Evolutionary conservation across 2,888 invertebrate species (phyloP), one percentile per base, ranked within the genome.

Genomic region (Ochlodes sylvanus): DNA sequence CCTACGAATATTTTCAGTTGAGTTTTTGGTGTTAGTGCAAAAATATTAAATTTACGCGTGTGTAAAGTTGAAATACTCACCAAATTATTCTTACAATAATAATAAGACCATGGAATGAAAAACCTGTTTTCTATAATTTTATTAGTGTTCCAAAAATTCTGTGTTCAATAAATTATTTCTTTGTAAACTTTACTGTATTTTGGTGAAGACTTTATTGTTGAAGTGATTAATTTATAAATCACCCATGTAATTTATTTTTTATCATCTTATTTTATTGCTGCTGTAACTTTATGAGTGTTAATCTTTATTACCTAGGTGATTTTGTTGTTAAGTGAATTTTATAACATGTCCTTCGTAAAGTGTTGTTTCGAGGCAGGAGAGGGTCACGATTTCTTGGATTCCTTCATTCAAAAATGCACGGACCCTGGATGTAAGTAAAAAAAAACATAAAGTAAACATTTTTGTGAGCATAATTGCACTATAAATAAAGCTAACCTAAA

Each of bases 361-460:
- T 97, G 97, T 89, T 97, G 97, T 90, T 97, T 97, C 84, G 97
- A 97, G 82, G 94, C 95, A 63, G 94, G 94, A 17, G 97, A 97
- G 80, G 92, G 96, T 44, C 95, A 96, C 15, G 97, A 97, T 84
- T 95, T 97, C 82, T 88, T 97, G 72, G 97, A 97, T 78, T 94
- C 95, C 19, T 95, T 97, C 77, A 94, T 96, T 52, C 95, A 96
- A 88, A 97, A 97, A 92, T 97, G 97, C 85, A 96, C 97, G 56
- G 96, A 97, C 88, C 96, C 97, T 68, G 95, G 96, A 81, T 97
- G 97, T 97, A 94, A 97, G 97, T 97, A 90, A 60, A 21, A 15
- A 42, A 55, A 63, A 55, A 15, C 4, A 15, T 7, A 7, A 14
- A 42, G 4, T 42, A n/a, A n/a, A 6, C n/a, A 42, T 42, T 0